phyloP scores from a whole-genome alignment of 2,113 vertebrate species.

The Pluvialis apricaria region DNA sequence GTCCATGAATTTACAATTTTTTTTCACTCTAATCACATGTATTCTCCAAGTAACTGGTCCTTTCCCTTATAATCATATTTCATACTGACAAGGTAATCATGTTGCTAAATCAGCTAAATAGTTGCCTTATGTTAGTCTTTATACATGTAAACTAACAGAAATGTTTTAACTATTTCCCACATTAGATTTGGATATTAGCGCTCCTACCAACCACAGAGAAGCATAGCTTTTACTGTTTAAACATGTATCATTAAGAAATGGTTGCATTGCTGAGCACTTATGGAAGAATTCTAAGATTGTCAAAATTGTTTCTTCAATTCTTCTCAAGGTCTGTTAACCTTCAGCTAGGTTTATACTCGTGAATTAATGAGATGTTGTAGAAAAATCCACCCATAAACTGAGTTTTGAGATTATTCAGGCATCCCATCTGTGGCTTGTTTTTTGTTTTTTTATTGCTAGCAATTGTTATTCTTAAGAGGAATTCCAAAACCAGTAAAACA shows the following conservation, averaged over 20 bases:
- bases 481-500: not conserved
- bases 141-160: not conserved
- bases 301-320: not conserved
- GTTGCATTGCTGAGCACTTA: not conserved
- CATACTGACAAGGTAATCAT: conserved; percentile 3
- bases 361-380: not conserved
- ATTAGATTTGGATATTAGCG: not conserved
- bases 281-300: not conserved
- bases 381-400: not conserved
- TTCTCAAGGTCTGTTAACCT: not conserved
- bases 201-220: not conserved
- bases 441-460: not conserved
- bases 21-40: not conserved
- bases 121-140: not conserved
- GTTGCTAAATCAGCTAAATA: conserved; percentile 18
- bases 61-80: conserved; percentile 47
- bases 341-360: not conserved
- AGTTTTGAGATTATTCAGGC: not conserved
- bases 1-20: conserved; percentile 46
- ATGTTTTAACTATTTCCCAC: not conserved
- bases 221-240: not conserved
- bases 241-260: not conserved
- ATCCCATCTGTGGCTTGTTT: not conserved
- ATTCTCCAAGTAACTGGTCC: conserved; percentile 17
- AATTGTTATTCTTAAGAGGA: not conserved